Conservation (phyloP, 2,888 invertebrate species). For the Rhyacophila evoluta region DNA sequence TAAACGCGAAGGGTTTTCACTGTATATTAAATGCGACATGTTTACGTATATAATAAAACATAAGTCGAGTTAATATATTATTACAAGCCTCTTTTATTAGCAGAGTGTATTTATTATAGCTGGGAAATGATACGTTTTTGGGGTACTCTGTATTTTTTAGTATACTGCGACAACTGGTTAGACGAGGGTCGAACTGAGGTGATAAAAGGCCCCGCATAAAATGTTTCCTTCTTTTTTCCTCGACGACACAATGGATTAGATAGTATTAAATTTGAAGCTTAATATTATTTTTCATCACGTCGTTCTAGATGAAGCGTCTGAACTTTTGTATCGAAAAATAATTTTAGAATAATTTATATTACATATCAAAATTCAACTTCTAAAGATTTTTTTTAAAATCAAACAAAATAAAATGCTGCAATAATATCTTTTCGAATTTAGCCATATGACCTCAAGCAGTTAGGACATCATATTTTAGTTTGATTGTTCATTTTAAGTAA, state of each 20-base stretch:
- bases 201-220: not conserved
- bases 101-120: not conserved
- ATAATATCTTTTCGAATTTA: too few relatives aligned
- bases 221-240: not conserved
- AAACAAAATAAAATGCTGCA: too few relatives aligned
- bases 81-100: not conserved
- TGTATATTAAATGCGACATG: not conserved
- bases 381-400: too few relatives aligned
- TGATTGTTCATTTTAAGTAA: too few relatives aligned
- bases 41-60: not conserved
- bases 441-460: too few relatives aligned
- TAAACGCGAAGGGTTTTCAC: not conserved
- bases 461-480: too few relatives aligned
- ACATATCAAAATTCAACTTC: too few relatives aligned
- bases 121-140: not conserved
- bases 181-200: conserved; percentile 1
- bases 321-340: too few relatives aligned
- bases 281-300: too few relatives aligned
- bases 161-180: not conserved
- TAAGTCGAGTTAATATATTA: not conserved
- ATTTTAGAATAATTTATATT: too few relatives aligned
- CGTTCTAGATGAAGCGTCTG: too few relatives aligned
- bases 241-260: not conserved
- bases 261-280: not conserved
- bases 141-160: not conserved